Evolutionary conservation across 2,888 invertebrate genomes (phyloP), one percentile per base, ranked within the genome.

Genomic region (Ethmia dodecea): DNA sequence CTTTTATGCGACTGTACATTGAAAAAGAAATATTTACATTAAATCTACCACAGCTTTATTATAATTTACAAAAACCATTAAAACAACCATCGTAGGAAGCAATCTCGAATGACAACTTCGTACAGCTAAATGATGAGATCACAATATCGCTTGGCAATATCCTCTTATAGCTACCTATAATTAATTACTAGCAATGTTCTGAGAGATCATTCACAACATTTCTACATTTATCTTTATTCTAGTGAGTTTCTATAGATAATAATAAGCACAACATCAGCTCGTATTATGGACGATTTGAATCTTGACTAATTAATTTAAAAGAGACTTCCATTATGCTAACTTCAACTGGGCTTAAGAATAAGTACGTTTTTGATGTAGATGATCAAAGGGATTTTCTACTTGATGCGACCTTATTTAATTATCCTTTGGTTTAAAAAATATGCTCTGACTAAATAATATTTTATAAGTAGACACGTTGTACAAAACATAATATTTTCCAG

Each of bases 81-180:
- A 18, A 18, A 22, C n/a, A n/a, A 22, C 22, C n/a, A 22, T n/a
- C n/a, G 31, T 32, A 30, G 38, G 37, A 35, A 42, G 28, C 35
- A 29, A 38, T 40, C 25, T 32, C 9, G 27, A 32, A 35, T 33
- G 10, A 35, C 34, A 33, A 35, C 40, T 37, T 36, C 37, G 30
- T 15, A 41, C 31, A 34, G 46, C 46, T 50, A 58, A 65, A 22
- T 22, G n/a, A n/a, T n/a, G 62, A 68, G 66, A 81, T 80, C 79
- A 81, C 78, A 79, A 75, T 81, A 81, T 83, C 78, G 83, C 83
- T 83, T 83, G 65, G 80, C 81, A 81, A 80, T 81, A 79, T 67
- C 58, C 56, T 40, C 55, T 60, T 70, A 68, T 31, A 29, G n/a
- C 28, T 36, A 40, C 26, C 40, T 28, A 18, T 42, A 35, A 52